Conservation (phyloP, 2,797 vertebrate species). For the Amblyraja radiata region DNA sequence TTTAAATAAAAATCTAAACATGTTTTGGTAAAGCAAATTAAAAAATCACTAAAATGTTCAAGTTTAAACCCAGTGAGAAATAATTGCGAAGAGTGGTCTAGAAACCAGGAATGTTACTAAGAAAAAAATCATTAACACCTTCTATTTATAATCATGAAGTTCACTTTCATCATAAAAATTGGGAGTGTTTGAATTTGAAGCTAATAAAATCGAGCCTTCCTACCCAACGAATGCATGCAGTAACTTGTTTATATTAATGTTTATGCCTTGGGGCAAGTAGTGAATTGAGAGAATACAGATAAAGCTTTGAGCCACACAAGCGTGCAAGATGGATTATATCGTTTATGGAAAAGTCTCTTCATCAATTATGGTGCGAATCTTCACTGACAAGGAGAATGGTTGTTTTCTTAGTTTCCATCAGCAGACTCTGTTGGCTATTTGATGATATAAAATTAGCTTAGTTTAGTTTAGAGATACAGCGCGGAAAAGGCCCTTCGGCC, state of each 20-base stretch:
- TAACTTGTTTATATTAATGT: neutral
- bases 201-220: neutral
- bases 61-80: neutral
- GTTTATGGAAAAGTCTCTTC: neutral
- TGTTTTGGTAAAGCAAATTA: neutral
- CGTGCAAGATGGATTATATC: neutral
- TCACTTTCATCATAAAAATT: neutral
- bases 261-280: neutral
- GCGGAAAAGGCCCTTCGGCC: too few relatives aligned
- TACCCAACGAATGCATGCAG: neutral
- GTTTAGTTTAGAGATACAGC: too few relatives aligned
- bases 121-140: neutral
- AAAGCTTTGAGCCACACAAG: neutral
- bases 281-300: neutral
- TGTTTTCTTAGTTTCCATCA: neutral
- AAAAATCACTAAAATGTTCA: neutral
- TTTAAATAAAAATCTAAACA: too few relatives aligned
- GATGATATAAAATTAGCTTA: neutral
- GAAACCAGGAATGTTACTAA: neutral
- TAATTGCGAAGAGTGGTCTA: neutral
- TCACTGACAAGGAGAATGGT: neutral
- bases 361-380: neutral
- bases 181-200: neutral
- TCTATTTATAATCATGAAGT: too few relatives aligned
- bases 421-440: neutral